Evolutionary conservation across 2,113 vertebrate genomes (phyloP).

Genomic region (Hyaena hyaena): DNA sequence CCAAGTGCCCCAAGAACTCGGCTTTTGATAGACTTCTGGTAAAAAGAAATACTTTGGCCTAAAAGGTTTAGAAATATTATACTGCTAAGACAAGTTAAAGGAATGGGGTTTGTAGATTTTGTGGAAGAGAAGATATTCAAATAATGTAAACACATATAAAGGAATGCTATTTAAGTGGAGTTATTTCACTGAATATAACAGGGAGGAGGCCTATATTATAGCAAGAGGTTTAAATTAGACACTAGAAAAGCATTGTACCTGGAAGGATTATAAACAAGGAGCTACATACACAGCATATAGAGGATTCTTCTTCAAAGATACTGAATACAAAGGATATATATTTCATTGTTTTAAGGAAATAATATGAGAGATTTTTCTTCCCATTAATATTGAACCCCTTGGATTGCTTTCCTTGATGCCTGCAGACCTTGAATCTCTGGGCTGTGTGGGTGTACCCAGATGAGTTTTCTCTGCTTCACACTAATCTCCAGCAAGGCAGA

Average conservation of each 20-base stretch:
- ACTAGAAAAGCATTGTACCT: not conserved
- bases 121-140: not conserved
- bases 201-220: not conserved
- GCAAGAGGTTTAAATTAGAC: conserved; percentile 8
- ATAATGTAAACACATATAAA: not conserved
- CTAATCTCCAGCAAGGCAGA: not conserved
- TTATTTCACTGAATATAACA: not conserved
- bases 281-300: too few species aligned
- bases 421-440: not conserved
- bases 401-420: not conserved
- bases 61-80: not conserved
- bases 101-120: not conserved
- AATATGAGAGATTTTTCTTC: not conserved
- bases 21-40: not conserved
- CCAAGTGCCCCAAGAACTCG: not conserved
- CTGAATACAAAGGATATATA: not conserved
- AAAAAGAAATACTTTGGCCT: conserved; percentile 1
- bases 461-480: not conserved
- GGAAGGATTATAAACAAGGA: not conserved
- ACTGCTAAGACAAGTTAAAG: not conserved
- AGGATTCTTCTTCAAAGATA: not conserved
- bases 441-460: not conserved
- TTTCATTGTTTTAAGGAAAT: not conserved
- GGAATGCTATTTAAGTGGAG: not conserved
- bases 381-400: not conserved